A percentile compares a stretch with the other conserved stretches of the same genome.
Conservation (phyloP, 2,888 invertebrate genomes). For the Liodrosophila aerea region DNA sequence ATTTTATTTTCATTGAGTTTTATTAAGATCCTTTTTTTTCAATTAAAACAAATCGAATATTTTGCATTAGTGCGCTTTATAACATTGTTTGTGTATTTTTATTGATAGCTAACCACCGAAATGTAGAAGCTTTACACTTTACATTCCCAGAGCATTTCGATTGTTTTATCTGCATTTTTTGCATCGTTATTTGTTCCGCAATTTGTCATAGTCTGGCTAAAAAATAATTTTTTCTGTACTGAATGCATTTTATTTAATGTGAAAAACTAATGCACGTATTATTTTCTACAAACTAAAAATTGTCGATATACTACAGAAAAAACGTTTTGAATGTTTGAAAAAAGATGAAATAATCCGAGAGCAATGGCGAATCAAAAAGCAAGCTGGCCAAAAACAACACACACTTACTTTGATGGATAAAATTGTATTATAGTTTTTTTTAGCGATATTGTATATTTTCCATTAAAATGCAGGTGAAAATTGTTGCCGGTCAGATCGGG, state of each 20-base stretch:
- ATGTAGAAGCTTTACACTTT: too few species aligned
- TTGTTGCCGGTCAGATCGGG: slow-evolving; percentile 32
- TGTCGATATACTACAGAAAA: background rate
- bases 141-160: too few species aligned
- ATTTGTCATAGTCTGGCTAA: too few species aligned
- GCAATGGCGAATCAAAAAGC: background rate
- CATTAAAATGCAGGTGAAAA: slow-evolving; percentile 64
- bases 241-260: background rate
- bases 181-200: too few species aligned
- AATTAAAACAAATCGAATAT: too few species aligned
- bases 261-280: background rate
- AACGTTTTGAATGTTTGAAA: background rate
- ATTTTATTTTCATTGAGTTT: too few species aligned
- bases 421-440: slow-evolving; percentile 65
- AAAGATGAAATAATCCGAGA: background rate
- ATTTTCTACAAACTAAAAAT: background rate
- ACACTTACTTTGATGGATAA: slow-evolving; percentile 24
- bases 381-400: slow-evolving; percentile 2
- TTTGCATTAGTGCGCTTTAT: too few species aligned
- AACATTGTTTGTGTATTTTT: too few species aligned
- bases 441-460: slow-evolving; percentile 54
- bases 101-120: too few species aligned
- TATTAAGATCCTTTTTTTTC: too few species aligned
- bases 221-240: background rate
- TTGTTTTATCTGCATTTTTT: too few species aligned